Conservation (phyloP, 2,797 vertebrate species). For the Hozukius guyotensis region DNA sequence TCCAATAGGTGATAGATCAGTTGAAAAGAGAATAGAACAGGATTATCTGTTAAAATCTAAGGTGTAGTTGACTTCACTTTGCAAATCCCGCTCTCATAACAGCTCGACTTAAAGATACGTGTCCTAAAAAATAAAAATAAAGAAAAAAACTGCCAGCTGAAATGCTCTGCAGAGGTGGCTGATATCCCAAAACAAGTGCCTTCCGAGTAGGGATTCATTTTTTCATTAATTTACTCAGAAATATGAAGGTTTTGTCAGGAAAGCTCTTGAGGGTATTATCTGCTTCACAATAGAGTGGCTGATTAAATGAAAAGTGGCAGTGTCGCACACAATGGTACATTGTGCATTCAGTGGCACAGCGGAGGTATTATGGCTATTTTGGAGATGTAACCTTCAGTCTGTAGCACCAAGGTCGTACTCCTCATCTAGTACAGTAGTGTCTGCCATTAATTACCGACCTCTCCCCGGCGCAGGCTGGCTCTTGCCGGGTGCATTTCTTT, state of each 20-base stretch:
- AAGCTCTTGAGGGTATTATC: constrained; percentile 57
- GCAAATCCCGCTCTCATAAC: constrained; percentile 1
- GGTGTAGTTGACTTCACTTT: not conserved
- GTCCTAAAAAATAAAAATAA: not conserved
- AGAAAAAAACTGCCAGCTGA: not conserved
- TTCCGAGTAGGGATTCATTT: constrained; percentile 33
- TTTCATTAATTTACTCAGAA: constrained; percentile 60
- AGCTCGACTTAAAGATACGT: not conserved
- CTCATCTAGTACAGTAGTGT: constrained; percentile 2
- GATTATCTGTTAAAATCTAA: not conserved
- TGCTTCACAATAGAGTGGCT: constrained; percentile 59
- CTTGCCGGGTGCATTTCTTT: not conserved
- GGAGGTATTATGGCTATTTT: constrained; percentile 49
- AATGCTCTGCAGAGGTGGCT: not conserved
- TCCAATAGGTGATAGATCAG: not conserved
- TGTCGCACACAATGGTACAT: constrained; percentile 54
- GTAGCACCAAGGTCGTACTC: constrained; percentile 42
- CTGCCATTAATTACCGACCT: not conserved
- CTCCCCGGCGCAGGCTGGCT: not conserved
- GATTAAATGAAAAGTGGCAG: constrained; percentile 68
- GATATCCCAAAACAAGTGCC: constrained; percentile 39
- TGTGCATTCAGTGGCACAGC: constrained; percentile 50
- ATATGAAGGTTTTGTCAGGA: constrained; percentile 54
- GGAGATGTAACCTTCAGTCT: constrained; percentile 55
- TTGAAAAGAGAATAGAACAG: not conserved